A percentile compares a stretch with the other conserved stretches of the same genome.
Conservation (phyloP, 2,888 invertebrate species). For the Rhimphoctona megacephalus region DNA sequence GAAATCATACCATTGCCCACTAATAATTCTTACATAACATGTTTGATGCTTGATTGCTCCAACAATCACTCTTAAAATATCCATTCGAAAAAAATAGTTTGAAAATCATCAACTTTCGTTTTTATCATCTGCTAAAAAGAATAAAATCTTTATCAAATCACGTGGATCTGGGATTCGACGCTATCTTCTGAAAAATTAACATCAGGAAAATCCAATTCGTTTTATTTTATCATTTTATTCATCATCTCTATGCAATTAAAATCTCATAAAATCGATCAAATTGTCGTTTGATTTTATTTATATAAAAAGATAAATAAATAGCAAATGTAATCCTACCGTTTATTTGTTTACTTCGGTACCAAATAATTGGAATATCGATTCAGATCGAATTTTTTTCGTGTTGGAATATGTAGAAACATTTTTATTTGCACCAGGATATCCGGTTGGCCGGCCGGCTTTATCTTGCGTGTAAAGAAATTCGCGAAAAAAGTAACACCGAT, state of each 20-base stretch:
- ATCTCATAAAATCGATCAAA: background rate
- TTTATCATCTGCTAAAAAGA: background rate
- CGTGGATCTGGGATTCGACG: background rate
- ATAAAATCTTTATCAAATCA: background rate
- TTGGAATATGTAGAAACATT: background rate
- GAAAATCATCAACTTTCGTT: too few relatives aligned
- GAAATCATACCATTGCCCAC: background rate
- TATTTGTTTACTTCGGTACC: background rate
- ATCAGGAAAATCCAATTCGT: background rate
- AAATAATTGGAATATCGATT: background rate
- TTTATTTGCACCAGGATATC: slow-evolving; percentile 50
- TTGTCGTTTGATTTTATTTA: background rate
- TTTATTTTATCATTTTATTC: background rate
- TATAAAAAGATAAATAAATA: background rate
- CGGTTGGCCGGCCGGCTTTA: slow-evolving; percentile 44
- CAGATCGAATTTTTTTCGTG: background rate
- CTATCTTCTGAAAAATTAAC: background rate
- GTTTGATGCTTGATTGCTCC: too few relatives aligned
- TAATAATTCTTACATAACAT: too few relatives aligned
- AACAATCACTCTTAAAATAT: background rate
- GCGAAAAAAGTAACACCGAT: slow-evolving; percentile 59
- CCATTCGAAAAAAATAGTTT: too few relatives aligned
- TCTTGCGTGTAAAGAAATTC: slow-evolving; percentile 38
- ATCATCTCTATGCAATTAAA: background rate
- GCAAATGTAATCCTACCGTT: background rate